These are phyloP conservation scores for Podargus strigoides DNA, from an alignment of 2,797 vertebrate species.

Conservation along the genomic window DNA sequence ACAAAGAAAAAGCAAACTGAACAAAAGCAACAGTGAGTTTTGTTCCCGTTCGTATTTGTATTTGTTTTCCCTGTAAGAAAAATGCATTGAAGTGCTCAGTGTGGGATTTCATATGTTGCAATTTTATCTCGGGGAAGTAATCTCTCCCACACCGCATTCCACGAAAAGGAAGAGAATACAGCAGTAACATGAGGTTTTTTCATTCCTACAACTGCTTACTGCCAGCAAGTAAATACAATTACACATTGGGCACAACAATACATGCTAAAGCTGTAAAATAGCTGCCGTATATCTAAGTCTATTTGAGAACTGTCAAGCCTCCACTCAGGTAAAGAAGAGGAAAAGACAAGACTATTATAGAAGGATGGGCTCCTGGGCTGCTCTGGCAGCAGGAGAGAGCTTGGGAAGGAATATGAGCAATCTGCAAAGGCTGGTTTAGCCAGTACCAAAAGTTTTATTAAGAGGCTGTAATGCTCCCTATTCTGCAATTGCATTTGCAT, in stretches of 20 bases:
- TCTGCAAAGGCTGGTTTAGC: neutral
- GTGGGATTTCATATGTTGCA: neutral
- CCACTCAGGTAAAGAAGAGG: neutral
- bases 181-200: neutral
- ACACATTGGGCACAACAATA: neutral
- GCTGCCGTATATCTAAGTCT: neutral
- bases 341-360: neutral
- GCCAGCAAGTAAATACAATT: neutral
- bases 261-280: neutral
- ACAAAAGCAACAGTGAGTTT: neutral
- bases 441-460: neutral
- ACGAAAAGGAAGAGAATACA: neutral
- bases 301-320: neutral
- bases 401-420: neutral
- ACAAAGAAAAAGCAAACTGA: neutral
- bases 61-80: constrained; percentile 17
- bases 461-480: neutral
- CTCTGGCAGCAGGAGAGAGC: neutral
- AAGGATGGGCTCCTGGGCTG: neutral
- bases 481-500: neutral
- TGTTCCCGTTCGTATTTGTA: neutral
- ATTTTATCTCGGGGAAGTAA: neutral
- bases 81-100: neutral
- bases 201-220: neutral
- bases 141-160: neutral